A percentile compares a stretch with the other conserved stretches of the same genome.
phyloP scores from a whole-genome alignment of 1,140 invertebrate species.

The Anadara kagoshimensis region DNA sequence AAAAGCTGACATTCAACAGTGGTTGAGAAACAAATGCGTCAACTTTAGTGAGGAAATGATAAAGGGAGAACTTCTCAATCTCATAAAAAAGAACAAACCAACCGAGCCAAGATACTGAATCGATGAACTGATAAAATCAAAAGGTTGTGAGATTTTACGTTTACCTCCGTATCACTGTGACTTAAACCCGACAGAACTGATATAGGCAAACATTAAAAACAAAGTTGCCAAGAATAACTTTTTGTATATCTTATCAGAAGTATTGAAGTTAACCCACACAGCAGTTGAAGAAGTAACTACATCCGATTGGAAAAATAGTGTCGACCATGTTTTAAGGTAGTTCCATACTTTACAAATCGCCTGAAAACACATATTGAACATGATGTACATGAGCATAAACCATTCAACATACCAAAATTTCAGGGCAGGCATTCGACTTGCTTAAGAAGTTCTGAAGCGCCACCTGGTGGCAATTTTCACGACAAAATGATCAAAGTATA shows the following conservation, averaged over 20 bases:
- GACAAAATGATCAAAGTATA: no score
- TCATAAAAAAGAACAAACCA: no score
- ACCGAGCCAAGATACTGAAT: not conserved
- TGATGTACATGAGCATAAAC: no score
- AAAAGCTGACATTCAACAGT: not conserved
- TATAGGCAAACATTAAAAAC: not conserved
- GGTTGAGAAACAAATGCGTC: not conserved
- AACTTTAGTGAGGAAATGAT: not conserved
- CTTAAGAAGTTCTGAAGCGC: no score
- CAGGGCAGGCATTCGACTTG: no score
- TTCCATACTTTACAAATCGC: no score
- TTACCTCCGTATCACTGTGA: not conserved
- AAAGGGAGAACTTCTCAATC: not conserved
- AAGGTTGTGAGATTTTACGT: no score
- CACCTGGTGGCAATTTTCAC: no score
- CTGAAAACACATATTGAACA: no score
- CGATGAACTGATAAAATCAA: not conserved
- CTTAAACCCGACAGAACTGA: constrained; percentile 8
- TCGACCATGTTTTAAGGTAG: not conserved
- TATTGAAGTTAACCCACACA: not conserved
- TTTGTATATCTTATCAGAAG: not conserved
- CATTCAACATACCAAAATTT: no score
- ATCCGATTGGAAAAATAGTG: not conserved
- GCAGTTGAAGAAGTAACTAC: not conserved
- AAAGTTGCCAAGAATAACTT: not conserved